phyloP scores from a whole-genome alignment of 2,113 vertebrate species.

The Semnornis frantzii region DNA sequence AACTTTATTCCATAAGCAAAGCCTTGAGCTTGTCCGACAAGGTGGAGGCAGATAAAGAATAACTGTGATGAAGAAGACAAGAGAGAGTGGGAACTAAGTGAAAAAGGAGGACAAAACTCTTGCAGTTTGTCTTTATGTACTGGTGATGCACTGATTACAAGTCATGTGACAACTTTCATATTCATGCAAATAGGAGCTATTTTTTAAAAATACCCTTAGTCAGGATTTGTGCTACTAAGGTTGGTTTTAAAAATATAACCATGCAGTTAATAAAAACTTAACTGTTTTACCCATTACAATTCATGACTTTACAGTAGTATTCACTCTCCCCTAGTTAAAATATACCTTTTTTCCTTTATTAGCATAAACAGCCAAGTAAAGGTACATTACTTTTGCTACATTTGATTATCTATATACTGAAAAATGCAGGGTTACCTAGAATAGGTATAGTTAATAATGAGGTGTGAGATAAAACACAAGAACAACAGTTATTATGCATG shows the following conservation, averaged over 20 bases:
- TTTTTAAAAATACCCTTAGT: background rate
- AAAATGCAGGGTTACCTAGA: background rate
- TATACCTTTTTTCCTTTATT: background rate
- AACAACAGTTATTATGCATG: background rate
- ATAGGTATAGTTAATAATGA: background rate
- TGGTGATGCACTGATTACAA: background rate
- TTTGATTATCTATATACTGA: background rate
- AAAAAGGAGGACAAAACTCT: background rate
- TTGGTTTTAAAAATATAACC: background rate
- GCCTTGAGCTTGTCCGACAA: rapidly evolving
- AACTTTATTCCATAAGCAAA: background rate
- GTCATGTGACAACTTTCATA: background rate
- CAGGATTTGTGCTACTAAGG: background rate
- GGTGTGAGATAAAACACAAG: background rate
- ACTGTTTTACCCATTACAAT: background rate
- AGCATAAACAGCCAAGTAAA: background rate
- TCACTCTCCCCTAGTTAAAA: background rate
- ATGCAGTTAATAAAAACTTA: background rate
- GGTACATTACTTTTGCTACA: background rate
- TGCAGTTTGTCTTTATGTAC: background rate
- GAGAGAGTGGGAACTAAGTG: background rate
- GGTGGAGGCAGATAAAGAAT: background rate
- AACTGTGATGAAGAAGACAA: background rate
- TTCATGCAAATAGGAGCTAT: background rate
- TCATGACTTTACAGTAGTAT: slow-evolving; percentile 18